Evolutionary conservation across 2,888 invertebrate genomes (phyloP).

Genomic region (Elmis aenea): DNA sequence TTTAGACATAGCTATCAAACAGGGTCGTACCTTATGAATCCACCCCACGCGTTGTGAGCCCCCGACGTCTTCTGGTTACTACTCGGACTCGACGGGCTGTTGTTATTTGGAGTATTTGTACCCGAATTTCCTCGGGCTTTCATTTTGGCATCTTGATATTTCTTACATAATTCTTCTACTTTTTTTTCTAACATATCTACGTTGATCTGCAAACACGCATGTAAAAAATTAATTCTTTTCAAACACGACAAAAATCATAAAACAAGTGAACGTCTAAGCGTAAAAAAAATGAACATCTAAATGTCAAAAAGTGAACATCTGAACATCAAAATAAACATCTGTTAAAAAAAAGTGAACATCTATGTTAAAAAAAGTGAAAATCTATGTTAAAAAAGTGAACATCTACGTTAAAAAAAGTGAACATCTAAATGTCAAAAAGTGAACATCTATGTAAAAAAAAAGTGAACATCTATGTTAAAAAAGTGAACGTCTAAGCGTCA

Average conservation of each 20-base stretch:
- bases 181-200: constrained; percentile 68
- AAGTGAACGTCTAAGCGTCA: too few relatives aligned
- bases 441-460: too few relatives aligned
- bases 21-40: constrained; percentile 59
- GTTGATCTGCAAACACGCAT: constrained; percentile 51
- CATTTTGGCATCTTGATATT: constrained; percentile 63
- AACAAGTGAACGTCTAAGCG: too few relatives aligned
- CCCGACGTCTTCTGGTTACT: constrained; percentile 51
- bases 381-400: too few relatives aligned
- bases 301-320: not conserved
- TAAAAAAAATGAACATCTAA: too few relatives aligned
- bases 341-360: too few relatives aligned
- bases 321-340: not conserved
- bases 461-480: too few relatives aligned
- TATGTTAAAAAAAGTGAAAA: too few relatives aligned
- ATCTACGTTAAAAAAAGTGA: too few relatives aligned
- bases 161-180: constrained; percentile 67
- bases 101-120: constrained; percentile 49
- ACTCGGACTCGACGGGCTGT: constrained; percentile 44
- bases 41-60: constrained; percentile 63
- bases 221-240: constrained; percentile 6
- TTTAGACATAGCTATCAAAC: too few relatives aligned
- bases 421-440: too few relatives aligned
- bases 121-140: constrained; percentile 51
- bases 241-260: constrained; percentile 13